phyloP scores from a whole-genome alignment of 2,797 vertebrate genomes.

The Brachyalestes nurse region DNA sequence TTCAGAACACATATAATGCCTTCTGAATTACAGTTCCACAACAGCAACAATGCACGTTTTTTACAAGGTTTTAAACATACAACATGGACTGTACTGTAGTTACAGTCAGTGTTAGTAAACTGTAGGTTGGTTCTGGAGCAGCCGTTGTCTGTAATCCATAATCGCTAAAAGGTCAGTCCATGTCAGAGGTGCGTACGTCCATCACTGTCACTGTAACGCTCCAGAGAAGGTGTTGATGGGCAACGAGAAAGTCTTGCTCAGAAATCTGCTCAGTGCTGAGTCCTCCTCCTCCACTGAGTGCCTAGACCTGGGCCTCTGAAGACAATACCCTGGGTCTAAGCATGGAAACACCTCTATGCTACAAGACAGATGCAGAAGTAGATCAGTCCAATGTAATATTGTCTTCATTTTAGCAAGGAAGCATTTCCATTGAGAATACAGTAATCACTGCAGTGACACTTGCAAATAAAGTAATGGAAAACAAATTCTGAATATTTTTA shows the following conservation, averaged over 20 bases:
- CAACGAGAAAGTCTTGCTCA: slow-evolving; percentile 79
- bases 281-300: slow-evolving; percentile 46
- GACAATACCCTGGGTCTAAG: slow-evolving; percentile 79
- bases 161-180: not conserved
- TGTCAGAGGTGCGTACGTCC: not conserved
- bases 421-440: too few species aligned
- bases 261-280: slow-evolving; percentile 67
- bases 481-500: too few species aligned
- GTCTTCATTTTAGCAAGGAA: not conserved
- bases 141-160: not conserved
- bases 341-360: slow-evolving; percentile 84
- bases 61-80: not conserved
- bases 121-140: not conserved
- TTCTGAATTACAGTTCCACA: not conserved
- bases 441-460: too few species aligned
- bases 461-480: too few species aligned
- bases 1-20: not conserved
- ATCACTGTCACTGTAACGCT: slow-evolving; percentile 60
- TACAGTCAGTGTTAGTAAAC: not conserved
- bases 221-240: slow-evolving; percentile 90
- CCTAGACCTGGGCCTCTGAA: slow-evolving; percentile 67
- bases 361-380: slow-evolving; percentile 3
- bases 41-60: not conserved
- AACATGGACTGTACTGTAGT: not conserved
- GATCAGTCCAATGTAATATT: not conserved